Base-by-base conservation (phyloP, 2,797 vertebrate species). In the Danio tinwini region DNA sequence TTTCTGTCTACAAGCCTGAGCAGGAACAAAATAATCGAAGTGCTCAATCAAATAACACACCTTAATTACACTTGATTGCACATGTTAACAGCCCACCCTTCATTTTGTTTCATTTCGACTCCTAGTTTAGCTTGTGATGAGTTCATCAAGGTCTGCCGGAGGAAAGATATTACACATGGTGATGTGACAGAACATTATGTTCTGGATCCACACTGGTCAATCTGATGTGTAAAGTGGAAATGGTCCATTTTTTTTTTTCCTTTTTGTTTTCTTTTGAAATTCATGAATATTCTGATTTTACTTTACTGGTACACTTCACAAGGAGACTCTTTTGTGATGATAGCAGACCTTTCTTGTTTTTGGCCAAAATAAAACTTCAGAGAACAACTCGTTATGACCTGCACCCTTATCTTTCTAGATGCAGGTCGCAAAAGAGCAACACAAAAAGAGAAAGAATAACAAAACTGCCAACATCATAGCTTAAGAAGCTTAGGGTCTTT, bases 21-120 rank as follows among this genome's bases (percentile, higher is more conserved):
- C 87, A 70, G 85, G 90, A 92, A 92, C 89, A 88, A 59, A 42
- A 90, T 85, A 87, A 92, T 92, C 85, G 82, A 87, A 91, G 84
- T 83, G 92, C 90, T 92, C 91, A 91, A 81, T 21, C 29, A 0
- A 87, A 55, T 75, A 81, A 85, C 87, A 89, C 85, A 87, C 89
- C 88, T 90, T 94, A 93, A 95, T 95, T 92, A 92, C 88, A 74
- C 76, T 62, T 84, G 72, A 86, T 86, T 85, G 86, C 0, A 37
- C 84, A 87, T 90, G 88, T 93, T 90, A 88, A 90, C 82, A 86
- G 86, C 86, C 72, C 82, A 78, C 88, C 87, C 92, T 76, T 40
- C 19, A 47, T 62, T 2, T 64, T 5, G 39, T 81, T 62, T 69
- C 53, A 62, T 49, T 75, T 81, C 50, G 29, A 42, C 50, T 58